These are phyloP conservation scores for Agrotis ipsilon DNA, from an alignment of 2,888 invertebrate genomes.

Conservation along the genomic window DNA sequence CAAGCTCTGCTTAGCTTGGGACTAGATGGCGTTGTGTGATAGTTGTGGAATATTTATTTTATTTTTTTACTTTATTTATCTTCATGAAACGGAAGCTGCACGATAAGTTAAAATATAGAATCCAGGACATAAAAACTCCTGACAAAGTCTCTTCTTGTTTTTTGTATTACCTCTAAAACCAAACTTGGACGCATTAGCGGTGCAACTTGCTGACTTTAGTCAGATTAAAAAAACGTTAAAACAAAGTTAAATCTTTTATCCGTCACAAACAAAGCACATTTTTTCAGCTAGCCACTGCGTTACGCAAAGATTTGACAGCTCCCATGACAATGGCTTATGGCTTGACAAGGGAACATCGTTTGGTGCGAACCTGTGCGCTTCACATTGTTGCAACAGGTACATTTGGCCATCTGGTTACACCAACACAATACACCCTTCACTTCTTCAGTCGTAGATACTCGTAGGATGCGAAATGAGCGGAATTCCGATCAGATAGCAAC, in stretches of 20 bases:
- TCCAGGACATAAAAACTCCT: background rate
- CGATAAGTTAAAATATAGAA: background rate
- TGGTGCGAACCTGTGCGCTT: conserved; percentile 78
- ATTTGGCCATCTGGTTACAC: conserved; percentile 86
- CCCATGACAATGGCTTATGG: conserved; percentile 68
- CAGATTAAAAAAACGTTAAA: background rate
- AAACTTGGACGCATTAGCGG: background rate
- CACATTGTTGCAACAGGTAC: conserved; percentile 86
- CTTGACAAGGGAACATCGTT: conserved; percentile 73
- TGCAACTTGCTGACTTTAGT: background rate
- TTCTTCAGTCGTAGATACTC: conserved; percentile 77
- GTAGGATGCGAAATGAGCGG: conserved; percentile 73
- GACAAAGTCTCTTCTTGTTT: background rate
- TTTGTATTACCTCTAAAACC: background rate
- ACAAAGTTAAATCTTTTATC: background rate
- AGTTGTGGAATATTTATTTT: too few relatives aligned
- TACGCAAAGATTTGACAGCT: conserved; percentile 65
- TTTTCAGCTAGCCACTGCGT: conserved; percentile 44
- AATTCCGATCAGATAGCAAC: conserved; percentile 89
- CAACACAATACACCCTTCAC: conserved; percentile 82
- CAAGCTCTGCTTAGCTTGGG: too few relatives aligned
- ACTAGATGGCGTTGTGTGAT: too few relatives aligned
- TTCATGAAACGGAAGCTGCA: background rate
- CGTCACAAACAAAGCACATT: conserved; percentile 28
- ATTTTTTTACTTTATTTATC: too few relatives aligned